phyloP scores from a whole-genome alignment of 2,113 vertebrate genomes.

The Chascanopsetta lugubris region DNA sequence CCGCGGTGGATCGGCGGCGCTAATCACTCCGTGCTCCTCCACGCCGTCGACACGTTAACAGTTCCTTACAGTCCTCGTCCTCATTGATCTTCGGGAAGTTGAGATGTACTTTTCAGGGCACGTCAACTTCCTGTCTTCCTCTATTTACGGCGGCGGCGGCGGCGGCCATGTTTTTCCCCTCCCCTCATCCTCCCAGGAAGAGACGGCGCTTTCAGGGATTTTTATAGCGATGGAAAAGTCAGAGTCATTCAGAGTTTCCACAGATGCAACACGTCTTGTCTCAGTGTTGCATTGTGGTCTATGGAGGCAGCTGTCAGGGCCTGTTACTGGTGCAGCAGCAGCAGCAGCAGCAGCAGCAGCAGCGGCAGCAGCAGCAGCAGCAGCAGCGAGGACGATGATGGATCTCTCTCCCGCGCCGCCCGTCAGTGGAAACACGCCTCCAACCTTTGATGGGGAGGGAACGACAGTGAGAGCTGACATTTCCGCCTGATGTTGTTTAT shows the following conservation, averaged over 20 bases:
- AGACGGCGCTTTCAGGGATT: background rate
- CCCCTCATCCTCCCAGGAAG: background rate
- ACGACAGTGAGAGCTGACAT: slow-evolving; percentile 52
- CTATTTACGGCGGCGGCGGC: slow-evolving; percentile 2
- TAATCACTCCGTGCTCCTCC: too few relatives aligned
- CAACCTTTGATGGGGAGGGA: slow-evolving; percentile 41
- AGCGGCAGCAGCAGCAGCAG: too few relatives aligned
- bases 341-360: too few relatives aligned
- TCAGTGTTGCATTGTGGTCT: slow-evolving; percentile 45
- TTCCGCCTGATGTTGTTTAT: slow-evolving; percentile 49
- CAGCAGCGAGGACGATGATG: too few relatives aligned
- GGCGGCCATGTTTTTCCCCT: too few relatives aligned
- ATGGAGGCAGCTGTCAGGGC: slow-evolving; percentile 59
- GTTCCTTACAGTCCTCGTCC: background rate
- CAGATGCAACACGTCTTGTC: slow-evolving; percentile 37
- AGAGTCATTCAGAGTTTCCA: slow-evolving; percentile 21
- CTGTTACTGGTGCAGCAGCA: slow-evolving; percentile 37
- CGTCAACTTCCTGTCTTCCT: background rate
- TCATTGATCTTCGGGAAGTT: background rate
- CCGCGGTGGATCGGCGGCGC: background rate
- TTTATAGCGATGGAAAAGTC: background rate
- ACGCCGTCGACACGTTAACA: background rate
- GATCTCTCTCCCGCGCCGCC: slow-evolving; percentile 26
- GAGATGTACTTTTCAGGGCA: background rate
- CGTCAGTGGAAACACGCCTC: slow-evolving; percentile 35